phyloP scores from a whole-genome alignment of 2,797 vertebrate species.

The Saxicola maurus region DNA sequence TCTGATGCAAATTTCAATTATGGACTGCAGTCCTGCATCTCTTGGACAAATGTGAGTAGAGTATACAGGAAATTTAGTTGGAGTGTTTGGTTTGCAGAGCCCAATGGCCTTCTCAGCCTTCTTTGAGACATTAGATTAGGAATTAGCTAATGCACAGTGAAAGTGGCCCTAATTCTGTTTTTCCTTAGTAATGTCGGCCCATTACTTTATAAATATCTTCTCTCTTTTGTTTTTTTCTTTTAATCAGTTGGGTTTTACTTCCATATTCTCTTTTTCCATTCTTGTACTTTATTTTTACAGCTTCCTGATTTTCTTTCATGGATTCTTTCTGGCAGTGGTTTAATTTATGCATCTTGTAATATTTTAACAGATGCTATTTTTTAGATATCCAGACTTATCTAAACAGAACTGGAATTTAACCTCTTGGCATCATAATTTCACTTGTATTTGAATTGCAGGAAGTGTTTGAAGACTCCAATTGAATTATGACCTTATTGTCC shows the following conservation, averaged over 20 bases:
- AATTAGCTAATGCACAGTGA: neutral
- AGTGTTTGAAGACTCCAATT: neutral
- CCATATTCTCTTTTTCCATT: neutral
- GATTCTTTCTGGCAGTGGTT: neutral
- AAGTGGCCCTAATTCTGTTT: neutral
- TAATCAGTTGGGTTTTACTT: neutral
- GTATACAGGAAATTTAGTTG: neutral
- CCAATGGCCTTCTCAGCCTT: neutral
- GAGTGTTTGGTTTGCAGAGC: neutral
- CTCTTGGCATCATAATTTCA: neutral
- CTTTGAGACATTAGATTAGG: neutral
- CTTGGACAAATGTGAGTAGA: neutral
- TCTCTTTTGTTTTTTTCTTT: no score
- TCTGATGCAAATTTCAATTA: neutral
- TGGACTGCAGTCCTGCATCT: neutral
- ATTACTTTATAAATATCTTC: neutral
- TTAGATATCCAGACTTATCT: neutral
- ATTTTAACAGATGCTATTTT: neutral
- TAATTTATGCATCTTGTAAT: neutral
- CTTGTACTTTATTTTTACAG: neutral
- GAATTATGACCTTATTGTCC: neutral
- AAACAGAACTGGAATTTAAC: neutral
- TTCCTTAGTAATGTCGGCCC: neutral
- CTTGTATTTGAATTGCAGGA: neutral
- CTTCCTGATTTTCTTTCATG: neutral